Evolutionary conservation across 2,888 invertebrate species (phyloP).

Genomic region (Bembecia ichneumoniformis): DNA sequence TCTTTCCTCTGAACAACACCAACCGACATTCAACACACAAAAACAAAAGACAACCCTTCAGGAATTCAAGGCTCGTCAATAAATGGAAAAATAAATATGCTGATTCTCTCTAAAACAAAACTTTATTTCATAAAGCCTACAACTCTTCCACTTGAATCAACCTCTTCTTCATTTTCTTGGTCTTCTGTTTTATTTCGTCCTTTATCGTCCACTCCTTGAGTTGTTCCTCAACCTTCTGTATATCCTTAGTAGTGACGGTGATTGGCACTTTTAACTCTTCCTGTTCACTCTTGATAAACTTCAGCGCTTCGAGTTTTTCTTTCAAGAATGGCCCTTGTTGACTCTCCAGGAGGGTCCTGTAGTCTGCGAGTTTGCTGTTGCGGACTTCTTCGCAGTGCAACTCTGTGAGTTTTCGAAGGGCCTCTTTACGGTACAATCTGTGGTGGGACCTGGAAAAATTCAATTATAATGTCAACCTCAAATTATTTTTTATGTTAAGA

Average conservation of each 20-base stretch:
- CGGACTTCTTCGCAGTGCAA: constrained; percentile 80
- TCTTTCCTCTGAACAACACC: no score
- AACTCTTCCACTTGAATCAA: constrained; percentile 30
- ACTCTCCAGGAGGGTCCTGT: constrained; percentile 75
- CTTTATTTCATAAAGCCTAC: neutral
- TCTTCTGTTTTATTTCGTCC: constrained; percentile 49
- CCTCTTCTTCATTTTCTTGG: constrained; percentile 48
- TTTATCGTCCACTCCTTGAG: constrained; percentile 61
- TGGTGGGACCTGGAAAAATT: constrained; percentile 53
- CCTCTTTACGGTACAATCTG: constrained; percentile 79
- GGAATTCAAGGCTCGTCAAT: no score
- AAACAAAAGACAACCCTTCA: no score
- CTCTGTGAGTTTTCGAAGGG: constrained; percentile 79
- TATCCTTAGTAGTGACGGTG: constrained; percentile 78
- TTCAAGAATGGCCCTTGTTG: constrained; percentile 82
- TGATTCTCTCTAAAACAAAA: no score
- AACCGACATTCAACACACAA: no score
- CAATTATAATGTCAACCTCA: no score
- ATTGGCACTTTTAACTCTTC: constrained; percentile 74
- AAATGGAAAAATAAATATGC: no score
- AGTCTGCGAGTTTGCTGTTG: constrained; percentile 75
- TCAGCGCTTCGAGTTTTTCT: constrained; percentile 79
- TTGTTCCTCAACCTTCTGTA: constrained; percentile 72
- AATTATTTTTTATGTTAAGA: no score
- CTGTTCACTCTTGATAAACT: constrained; percentile 84